Evolutionary conservation across 2,888 invertebrate species (phyloP), one percentile per base, ranked within the genome.

Genomic region (Bruchidius siliquastri): DNA sequence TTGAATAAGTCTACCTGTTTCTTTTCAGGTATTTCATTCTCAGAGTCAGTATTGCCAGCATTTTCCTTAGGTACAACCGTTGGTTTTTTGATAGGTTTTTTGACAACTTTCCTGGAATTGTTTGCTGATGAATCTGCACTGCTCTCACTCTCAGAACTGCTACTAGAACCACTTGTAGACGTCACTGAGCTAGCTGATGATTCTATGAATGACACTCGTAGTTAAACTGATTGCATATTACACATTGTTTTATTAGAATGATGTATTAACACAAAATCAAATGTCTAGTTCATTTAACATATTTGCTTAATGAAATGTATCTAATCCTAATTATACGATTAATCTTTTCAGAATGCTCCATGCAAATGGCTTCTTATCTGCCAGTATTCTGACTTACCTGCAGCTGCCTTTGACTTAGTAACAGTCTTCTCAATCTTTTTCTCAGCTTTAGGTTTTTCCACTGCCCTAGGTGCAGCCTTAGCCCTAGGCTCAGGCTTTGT

Each of bases 401-500:
- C 21, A 67, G 21, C 67, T 49, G 70, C 90, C 80, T 93, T 93
- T 0, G 91, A 90, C 77, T 92, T 92, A 0, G 91, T 90, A 76
- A 74, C 83, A 81, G 75, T 82, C 80, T 77, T 86, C 72, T 84
- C 85, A 2, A 10, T 22, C 77, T 84, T 82, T 74, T 82, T 83
- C 69, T 81, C 83, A 72, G 73, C 69, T 78, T 82, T 83, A 21
- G 79, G 77, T 76, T 85, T 85, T 71, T 84, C 83, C 18, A 83
- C 77, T 78, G 86, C 78, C 80, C 85, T 83, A 0, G 85, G 81
- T 72, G 84, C 78, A n/a, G 85, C 83, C 79, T 86, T 85, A 30
- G 86, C 88, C 82, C 83, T 84, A 30, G 86, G 85, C 85, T 89
- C 82, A 26, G 84, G 84, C 73, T 87, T 88, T 21, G 86, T 76